Evolutionary conservation across 2,113 vertebrate species (phyloP).

Genomic region (Circaetus cinerascens): DNA sequence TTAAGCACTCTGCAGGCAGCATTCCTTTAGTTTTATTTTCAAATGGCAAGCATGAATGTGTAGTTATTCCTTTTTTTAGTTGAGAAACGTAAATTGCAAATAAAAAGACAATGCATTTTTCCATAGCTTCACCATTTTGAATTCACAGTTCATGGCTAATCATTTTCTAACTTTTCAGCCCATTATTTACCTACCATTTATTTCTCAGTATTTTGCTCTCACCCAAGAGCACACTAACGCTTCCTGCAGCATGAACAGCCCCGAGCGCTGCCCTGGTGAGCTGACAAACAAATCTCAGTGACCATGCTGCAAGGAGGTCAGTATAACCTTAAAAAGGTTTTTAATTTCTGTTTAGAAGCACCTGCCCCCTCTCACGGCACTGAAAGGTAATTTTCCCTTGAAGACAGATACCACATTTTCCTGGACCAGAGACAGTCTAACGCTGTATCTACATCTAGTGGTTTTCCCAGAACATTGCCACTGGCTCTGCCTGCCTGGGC

Average conservation of each 20-base stretch:
- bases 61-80: not conserved
- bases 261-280: not conserved
- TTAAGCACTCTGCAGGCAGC: not conserved
- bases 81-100: not conserved
- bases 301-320: not conserved
- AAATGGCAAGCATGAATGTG: not conserved
- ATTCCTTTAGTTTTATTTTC: not conserved
- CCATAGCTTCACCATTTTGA: not conserved
- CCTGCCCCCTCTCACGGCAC: conserved; percentile 11
- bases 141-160: not conserved
- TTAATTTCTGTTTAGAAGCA: not conserved
- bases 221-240: not conserved
- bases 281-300: not conserved
- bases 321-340: not conserved
- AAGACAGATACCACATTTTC: not conserved
- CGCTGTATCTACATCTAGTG: conserved; percentile 59
- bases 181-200: not conserved
- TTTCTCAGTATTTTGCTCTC: not conserved
- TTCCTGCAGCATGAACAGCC: not conserved
- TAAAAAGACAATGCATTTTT: not conserved
- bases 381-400: not conserved
- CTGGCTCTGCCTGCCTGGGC: not conserved
- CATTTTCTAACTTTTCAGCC: not conserved
- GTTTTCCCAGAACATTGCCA: conserved; percentile 4
- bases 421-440: not conserved